Conservation (phyloP, 2,797 vertebrate genomes). For the Pelochelys cantorii region DNA sequence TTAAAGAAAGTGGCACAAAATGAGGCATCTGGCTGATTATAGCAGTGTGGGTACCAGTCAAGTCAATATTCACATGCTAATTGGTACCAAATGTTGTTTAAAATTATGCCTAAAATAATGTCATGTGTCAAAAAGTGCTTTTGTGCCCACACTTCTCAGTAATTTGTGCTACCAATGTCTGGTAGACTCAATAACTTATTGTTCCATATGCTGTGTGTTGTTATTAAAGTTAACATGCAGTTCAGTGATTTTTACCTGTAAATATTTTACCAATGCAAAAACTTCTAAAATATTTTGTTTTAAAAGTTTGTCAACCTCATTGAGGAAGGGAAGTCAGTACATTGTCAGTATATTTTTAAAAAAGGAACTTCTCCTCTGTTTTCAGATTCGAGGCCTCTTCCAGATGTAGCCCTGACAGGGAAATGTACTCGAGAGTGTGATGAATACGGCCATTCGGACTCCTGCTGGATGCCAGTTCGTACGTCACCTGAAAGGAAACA, state of each 20-base stretch:
- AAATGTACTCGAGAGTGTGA: slow-evolving; percentile 98
- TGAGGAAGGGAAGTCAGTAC: neutral
- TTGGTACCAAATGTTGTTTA: neutral
- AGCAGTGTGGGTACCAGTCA: neutral
- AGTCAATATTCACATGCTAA: neutral
- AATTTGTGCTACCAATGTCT: neutral
- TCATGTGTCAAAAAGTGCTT: neutral
- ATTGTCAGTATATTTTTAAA: neutral
- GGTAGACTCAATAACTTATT: neutral
- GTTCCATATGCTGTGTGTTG: neutral
- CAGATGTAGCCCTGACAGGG: slow-evolving; percentile 99
- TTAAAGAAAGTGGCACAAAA: slow-evolving; percentile 21
- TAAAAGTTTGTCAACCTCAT: neutral
- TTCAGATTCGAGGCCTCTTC: slow-evolving; percentile 97
- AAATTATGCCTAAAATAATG: neutral
- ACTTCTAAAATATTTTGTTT: slow-evolving; percentile 54
- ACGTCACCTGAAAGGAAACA: slow-evolving; percentile 96
- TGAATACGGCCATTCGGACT: slow-evolving; percentile 98
- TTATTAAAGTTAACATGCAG: neutral
- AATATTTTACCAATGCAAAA: slow-evolving; percentile 22
- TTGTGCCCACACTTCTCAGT: neutral
- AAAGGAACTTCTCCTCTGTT: slow-evolving; percentile 60
- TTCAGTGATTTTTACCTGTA: neutral
- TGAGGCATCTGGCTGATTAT: neutral
- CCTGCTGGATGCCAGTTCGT: slow-evolving; percentile 99